Base-by-base conservation (phyloP, 2,113 vertebrate genomes). In the Eclectus roratus region DNA sequence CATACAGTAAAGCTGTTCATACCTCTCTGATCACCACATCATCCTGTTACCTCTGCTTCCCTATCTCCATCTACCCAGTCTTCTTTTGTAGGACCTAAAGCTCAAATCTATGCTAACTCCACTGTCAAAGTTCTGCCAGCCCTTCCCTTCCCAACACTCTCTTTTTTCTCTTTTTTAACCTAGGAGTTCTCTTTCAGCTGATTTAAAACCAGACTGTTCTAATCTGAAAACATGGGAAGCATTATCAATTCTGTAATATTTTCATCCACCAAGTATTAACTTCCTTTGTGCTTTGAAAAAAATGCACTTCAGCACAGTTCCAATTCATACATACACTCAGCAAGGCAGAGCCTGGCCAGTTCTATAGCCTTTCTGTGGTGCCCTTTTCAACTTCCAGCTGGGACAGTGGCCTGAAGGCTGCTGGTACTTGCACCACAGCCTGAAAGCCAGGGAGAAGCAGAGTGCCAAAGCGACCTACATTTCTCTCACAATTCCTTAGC, bases 381-480 rank as follows among this genome's bases (percentile, higher is more conserved):
- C 41, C 17, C 58, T 94, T 89, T 80, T 39, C 71, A 79, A 20
- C 46, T 73, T 77, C 76, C 76, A 85, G 43, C 71, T 64, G 46
- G 74, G 82, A 63, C 43, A 80, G 50, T 55, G 88, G 71, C 94
- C 88, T 85, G 76, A 80, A 93, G 60, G 71, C 35, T 90, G 64
- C 82, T 60, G 77, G 55, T 86, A 92, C 60, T 81, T 90, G 60
- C 78, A 85, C 15, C 64, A 46, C 58, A 80, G 68, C 53, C 79
- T 46, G 23, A 46, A 88, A 92, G 50, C 60, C 89, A 74, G 55
- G 35, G 69, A 89, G 52, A 68, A 84, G 72, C 0, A 0, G n/a
- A 61, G 21, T 64, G 80, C 64, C 82, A 47, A 76, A 89, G 41
- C 55, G 55, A 91, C 79, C 89, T 94, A 92, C 56, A 80, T 93